These are phyloP conservation scores for Procambarus virginalis DNA, from an alignment of 1,140 invertebrate species.

Conservation along the genomic window DNA sequence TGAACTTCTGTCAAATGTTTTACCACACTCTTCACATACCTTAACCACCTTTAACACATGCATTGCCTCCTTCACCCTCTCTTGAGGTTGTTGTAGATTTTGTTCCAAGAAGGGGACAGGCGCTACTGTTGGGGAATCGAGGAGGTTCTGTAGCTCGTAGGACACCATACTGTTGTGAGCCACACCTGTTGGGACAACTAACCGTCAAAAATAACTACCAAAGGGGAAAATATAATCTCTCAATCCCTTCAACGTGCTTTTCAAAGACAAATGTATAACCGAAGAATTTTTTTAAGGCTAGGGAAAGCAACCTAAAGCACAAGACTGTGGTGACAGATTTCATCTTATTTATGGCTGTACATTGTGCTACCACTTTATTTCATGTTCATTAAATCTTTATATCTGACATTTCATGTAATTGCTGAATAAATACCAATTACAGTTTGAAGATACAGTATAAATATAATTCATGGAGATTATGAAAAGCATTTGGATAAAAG, in stretches of 20 bases:
- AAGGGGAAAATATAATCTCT: background rate
- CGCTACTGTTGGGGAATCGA: constrained; percentile 1
- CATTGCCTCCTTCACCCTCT: background rate
- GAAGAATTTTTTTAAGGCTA: too few species aligned
- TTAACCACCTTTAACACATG: constrained; percentile 25
- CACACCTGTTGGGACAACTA: constrained; percentile 40
- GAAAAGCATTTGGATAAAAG: too few species aligned
- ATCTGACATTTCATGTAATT: too few species aligned
- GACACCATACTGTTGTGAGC: background rate
- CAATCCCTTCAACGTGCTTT: background rate
- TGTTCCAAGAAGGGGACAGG: background rate
- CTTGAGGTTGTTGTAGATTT: background rate
- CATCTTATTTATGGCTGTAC: too few species aligned
- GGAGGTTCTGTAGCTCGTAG: background rate
- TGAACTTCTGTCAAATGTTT: background rate
- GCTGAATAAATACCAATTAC: too few species aligned
- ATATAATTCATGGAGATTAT: too few species aligned
- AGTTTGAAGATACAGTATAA: too few species aligned
- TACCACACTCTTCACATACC: constrained; percentile 51
- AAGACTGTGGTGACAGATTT: too few species aligned
- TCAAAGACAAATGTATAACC: background rate
- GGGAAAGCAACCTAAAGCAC: too few species aligned
- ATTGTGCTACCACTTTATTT: too few species aligned
- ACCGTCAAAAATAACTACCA: constrained; percentile 24
- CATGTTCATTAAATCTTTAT: too few species aligned